These are phyloP conservation scores for Standfussiana lucernea DNA, from an alignment of 2,888 invertebrate genomes.

Conservation along the genomic window DNA sequence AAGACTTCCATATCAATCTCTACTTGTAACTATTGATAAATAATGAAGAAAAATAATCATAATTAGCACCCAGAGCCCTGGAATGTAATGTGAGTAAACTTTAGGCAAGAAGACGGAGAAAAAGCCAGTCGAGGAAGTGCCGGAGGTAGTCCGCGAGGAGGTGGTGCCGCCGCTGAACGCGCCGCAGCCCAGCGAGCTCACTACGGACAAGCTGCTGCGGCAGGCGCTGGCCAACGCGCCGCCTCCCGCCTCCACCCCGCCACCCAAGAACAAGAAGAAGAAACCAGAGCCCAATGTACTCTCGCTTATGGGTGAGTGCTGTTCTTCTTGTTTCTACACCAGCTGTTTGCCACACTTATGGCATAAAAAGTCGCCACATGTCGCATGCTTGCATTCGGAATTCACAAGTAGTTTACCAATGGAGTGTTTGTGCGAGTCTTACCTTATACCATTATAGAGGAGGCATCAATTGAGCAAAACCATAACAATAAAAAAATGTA, in stretches of 20 bases:
- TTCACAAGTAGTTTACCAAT: not conserved
- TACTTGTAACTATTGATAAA: not conserved
- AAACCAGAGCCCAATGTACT: conserved; percentile 84
- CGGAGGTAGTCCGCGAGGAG: conserved; percentile 76
- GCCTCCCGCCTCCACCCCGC: conserved; percentile 75
- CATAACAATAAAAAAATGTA: not conserved
- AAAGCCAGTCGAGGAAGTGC: conserved; percentile 74
- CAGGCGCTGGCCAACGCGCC: conserved; percentile 78
- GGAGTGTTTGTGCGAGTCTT: not conserved
- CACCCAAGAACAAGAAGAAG: conserved; percentile 85
- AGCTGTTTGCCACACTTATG: not conserved
- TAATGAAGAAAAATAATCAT: not conserved
- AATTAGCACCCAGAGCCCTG: not conserved
- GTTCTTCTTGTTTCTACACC: not conserved
- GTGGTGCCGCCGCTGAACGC: conserved; percentile 83
- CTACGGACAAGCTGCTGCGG: conserved; percentile 85
- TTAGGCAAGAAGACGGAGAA: conserved; percentile 84
- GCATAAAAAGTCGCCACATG: not conserved
- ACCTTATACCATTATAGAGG: not conserved
- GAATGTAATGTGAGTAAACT: conserved; percentile 32
- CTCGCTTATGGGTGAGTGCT: conserved; percentile 83
- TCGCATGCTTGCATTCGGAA: not conserved
- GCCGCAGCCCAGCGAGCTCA: conserved; percentile 86
- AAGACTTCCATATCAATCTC: not conserved
- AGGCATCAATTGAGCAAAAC: not conserved